Conservation (phyloP, 1,140 invertebrate species). For the Temnothorax nylanderi region DNA sequence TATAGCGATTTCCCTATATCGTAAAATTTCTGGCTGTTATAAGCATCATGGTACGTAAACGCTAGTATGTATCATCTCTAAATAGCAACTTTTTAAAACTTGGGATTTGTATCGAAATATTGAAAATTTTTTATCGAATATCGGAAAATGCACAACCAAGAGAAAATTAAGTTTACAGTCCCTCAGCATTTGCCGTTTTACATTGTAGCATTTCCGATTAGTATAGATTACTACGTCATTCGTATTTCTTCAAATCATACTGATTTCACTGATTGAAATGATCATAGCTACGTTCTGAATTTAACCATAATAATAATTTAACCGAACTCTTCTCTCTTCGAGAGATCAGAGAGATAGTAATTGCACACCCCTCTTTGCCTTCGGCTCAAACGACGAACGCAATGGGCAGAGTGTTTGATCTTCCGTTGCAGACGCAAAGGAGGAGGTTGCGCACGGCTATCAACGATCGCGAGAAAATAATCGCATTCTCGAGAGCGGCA, state of each 20-base stretch:
- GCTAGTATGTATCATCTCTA: background rate
- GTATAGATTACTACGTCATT: background rate
- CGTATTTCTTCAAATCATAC: background rate
- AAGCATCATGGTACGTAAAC: background rate
- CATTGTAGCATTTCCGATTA: background rate
- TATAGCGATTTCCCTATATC: background rate
- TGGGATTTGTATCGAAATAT: background rate
- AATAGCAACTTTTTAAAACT: background rate
- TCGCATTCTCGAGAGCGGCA: slow-evolving; percentile 56
- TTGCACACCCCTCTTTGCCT: background rate
- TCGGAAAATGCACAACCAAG: too few species aligned
- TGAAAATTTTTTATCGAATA: background rate
- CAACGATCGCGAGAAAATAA: slow-evolving; percentile 65
- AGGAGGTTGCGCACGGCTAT: slow-evolving; percentile 41
- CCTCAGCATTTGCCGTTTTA: background rate
- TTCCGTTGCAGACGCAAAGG: slow-evolving; percentile 15
- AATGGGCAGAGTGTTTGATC: slow-evolving; percentile 20
- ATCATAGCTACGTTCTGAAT: background rate
- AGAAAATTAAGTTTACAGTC: background rate
- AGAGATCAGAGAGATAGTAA: slow-evolving; percentile 1
- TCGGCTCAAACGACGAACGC: slow-evolving; percentile 4
- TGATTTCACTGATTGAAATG: background rate
- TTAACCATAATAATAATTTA: background rate
- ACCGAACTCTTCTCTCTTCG: background rate
- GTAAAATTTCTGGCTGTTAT: background rate